Percentiles rank a stretch among this genome's conserved stretches.
phyloP scores from a whole-genome alignment of 2,888 invertebrate species.

The Pachydiplax longipennis region DNA sequence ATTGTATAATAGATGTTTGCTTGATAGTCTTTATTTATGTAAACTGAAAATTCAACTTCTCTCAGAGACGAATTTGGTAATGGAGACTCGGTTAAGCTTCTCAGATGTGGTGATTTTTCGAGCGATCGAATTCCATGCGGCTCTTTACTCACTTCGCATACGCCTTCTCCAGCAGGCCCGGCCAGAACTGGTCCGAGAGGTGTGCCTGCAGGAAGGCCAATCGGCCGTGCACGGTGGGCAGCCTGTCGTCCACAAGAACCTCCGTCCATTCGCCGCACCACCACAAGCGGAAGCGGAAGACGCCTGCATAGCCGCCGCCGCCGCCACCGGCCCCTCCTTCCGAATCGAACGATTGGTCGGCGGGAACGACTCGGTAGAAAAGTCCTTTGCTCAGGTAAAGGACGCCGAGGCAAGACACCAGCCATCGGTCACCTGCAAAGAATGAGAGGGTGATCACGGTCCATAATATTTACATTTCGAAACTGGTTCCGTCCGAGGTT shows the following conservation, averaged over 20 bases:
- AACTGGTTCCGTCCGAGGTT: neutral
- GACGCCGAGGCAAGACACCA: slow-evolving; percentile 87
- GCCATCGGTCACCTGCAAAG: slow-evolving; percentile 84
- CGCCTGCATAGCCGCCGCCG: slow-evolving; percentile 73
- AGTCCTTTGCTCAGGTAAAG: slow-evolving; percentile 85
- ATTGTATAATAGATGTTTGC: too few species aligned
- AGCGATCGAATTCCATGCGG: neutral
- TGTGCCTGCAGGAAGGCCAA: slow-evolving; percentile 86
- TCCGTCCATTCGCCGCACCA: slow-evolving; percentile 95
- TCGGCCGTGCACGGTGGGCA: slow-evolving; percentile 87
- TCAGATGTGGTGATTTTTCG: neutral
- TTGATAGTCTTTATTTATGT: too few species aligned
- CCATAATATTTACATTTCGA: neutral
- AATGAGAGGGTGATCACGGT: neutral
- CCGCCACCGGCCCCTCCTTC: neutral
- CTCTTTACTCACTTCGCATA: slow-evolving; percentile 79
- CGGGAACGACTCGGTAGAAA: slow-evolving; percentile 90
- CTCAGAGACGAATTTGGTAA: too few species aligned
- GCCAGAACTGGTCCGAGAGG: slow-evolving; percentile 85
- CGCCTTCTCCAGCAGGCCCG: slow-evolving; percentile 88
- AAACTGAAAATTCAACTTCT: too few species aligned
- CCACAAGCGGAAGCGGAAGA: slow-evolving; percentile 90
- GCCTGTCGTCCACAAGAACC: slow-evolving; percentile 85
- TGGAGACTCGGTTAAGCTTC: neutral
- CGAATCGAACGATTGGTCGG: slow-evolving; percentile 77